phyloP scores from a whole-genome alignment of 2,113 vertebrate genomes.

The Numenius arquata region DNA sequence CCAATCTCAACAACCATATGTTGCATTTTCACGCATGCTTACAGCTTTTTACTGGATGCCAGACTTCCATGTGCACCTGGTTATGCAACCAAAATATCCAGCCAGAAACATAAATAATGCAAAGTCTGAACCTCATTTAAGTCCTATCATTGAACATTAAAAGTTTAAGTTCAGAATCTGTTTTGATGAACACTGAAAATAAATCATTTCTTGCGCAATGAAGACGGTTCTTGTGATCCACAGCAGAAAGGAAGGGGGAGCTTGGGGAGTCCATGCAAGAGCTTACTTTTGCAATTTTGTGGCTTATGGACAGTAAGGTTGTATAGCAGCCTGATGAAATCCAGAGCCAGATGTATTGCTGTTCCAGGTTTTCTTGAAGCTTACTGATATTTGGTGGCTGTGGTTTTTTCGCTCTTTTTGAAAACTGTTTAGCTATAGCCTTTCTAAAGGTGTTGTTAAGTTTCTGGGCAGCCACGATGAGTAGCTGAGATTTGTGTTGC shows the following conservation, averaged over 20 bases:
- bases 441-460: neutral
- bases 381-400: neutral
- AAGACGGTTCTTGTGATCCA: neutral
- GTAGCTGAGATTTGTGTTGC: neutral
- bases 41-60: constrained; percentile 22
- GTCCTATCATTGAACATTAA: neutral
- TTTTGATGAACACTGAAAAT: neutral
- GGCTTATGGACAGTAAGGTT: neutral
- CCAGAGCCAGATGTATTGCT: neutral
- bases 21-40: neutral
- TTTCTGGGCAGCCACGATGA: neutral
- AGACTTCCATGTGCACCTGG: constrained; percentile 64
- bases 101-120: constrained; percentile 38
- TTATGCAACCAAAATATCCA: constrained; percentile 63
- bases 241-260: neutral
- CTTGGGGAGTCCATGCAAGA: neutral
- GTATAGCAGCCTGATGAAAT: neutral
- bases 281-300: neutral
- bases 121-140: constrained; percentile 13
- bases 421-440: neutral
- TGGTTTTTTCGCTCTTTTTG: neutral
- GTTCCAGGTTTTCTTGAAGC: neutral
- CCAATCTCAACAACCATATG: neutral
- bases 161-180: neutral
- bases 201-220: neutral